Conservation (phyloP, 2,888 invertebrate genomes). For the Trichopria drosophilae region DNA sequence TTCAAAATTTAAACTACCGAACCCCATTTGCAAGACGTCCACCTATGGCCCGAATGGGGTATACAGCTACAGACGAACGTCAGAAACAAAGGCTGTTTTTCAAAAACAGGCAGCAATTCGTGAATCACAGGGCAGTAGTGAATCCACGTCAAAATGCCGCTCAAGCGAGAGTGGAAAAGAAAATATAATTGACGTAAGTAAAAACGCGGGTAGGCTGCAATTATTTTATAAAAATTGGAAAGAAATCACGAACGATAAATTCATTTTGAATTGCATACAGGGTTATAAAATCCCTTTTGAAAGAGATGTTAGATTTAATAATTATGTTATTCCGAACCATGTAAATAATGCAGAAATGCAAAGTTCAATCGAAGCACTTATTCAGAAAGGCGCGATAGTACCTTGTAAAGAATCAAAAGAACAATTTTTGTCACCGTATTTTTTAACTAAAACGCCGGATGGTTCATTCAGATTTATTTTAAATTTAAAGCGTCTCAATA, state of each 20-base stretch:
- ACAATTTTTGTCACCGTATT: conserved; percentile 37
- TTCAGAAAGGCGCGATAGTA: conserved; percentile 21
- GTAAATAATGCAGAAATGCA: background rate
- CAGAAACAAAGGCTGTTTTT: background rate
- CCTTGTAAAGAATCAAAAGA: conserved; percentile 10
- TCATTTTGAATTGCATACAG: background rate
- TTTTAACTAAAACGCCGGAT: conserved; percentile 35
- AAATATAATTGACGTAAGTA: background rate
- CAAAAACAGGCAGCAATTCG: conserved; percentile 6
- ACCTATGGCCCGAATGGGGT: background rate
- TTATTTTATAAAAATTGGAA: background rate
- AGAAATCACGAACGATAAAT: conserved; percentile 4
- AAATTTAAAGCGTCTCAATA: conserved; percentile 37
- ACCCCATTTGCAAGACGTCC: conserved; percentile 13
- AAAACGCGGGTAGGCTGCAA: background rate
- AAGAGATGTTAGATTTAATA: no score
- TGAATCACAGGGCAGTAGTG: background rate
- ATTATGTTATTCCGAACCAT: no score
- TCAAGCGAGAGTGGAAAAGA: no score
- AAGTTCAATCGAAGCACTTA: no score
- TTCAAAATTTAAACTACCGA: conserved; percentile 15
- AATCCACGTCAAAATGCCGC: background rate
- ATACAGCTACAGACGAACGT: background rate
- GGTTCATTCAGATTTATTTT: conserved; percentile 37
- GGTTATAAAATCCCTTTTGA: conserved; percentile 3